Conservation (phyloP, 2,797 vertebrate species). For the Pampus argenteus region DNA sequence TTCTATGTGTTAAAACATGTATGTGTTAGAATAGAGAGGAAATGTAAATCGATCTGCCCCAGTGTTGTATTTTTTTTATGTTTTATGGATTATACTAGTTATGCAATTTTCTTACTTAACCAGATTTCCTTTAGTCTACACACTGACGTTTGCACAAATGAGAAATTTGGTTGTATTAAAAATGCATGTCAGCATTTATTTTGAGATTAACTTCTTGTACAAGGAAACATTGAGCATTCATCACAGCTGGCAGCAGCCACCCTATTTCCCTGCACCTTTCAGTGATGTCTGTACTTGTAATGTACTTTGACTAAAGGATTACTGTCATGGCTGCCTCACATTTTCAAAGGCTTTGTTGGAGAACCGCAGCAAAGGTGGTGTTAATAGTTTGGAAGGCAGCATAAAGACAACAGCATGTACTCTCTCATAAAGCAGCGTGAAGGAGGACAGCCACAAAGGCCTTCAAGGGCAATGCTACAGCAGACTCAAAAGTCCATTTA, state of each 20-base stretch:
- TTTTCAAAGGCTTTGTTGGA: constrained; percentile 64
- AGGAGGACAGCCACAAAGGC: constrained; percentile 47
- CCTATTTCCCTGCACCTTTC: constrained; percentile 24
- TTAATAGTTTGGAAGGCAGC: constrained; percentile 58
- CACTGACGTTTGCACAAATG: neutral
- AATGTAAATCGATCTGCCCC: neutral
- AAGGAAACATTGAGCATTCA: constrained; percentile 15
- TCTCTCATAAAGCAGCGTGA: constrained; percentile 69
- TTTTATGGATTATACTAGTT: neutral
- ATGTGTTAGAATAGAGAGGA: constrained; percentile 5
- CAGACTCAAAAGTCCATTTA: constrained; percentile 31
- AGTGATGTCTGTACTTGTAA: constrained; percentile 39
- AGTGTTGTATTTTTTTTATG: constrained; percentile 2
- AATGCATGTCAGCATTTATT: constrained; percentile 1
- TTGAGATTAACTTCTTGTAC: constrained; percentile 4
- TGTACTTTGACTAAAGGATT: constrained; percentile 46
- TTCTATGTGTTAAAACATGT: constrained; percentile 1
- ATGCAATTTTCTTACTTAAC: neutral
- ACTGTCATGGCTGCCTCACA: constrained; percentile 42
- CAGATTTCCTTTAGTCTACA: constrained; percentile 5
- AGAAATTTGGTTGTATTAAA: neutral
- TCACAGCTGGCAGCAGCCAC: constrained; percentile 32
- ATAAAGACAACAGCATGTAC: constrained; percentile 59
- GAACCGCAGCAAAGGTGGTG: constrained; percentile 61
- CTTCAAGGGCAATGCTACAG: constrained; percentile 44